Evolutionary conservation across 2,888 invertebrate genomes (phyloP).

Genomic region (Cyclophora albipunctata): DNA sequence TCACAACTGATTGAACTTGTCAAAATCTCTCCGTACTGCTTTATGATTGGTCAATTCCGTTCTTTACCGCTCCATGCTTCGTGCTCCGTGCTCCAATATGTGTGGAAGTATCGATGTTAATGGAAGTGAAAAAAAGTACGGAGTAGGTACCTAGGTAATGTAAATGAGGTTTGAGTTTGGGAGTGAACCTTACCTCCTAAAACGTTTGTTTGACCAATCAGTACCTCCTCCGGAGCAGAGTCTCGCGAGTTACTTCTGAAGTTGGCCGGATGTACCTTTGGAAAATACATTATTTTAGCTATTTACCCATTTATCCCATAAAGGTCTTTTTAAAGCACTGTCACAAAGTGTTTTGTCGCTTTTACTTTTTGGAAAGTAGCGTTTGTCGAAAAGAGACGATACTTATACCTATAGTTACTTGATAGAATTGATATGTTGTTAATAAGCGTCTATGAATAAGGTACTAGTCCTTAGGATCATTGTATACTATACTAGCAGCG

Average conservation of each 20-base stretch:
- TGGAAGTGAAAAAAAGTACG: too few relatives aligned
- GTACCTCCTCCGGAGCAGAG: conserved; percentile 38
- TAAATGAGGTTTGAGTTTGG: not conserved
- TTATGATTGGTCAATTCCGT: too few relatives aligned
- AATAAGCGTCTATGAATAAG: too few relatives aligned
- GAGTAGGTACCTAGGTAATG: too few relatives aligned
- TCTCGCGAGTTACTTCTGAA: conserved; percentile 54
- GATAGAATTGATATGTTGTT: not conserved
- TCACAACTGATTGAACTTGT: too few relatives aligned
- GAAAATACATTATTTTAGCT: not conserved
- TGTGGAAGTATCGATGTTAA: too few relatives aligned
- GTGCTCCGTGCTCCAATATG: too few relatives aligned
- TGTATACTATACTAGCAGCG: not conserved
- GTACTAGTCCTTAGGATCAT: too few relatives aligned
- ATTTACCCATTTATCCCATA: too few relatives aligned
- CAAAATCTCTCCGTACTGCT: too few relatives aligned
- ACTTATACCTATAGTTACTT: not conserved
- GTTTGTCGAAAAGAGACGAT: not conserved
- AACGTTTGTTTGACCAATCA: conserved; percentile 28
- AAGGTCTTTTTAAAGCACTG: not conserved
- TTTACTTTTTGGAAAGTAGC: not conserved
- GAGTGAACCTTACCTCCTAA: conserved; percentile 14
- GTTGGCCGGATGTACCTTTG: conserved; percentile 59
- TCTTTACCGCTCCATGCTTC: too few relatives aligned
- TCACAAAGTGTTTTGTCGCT: not conserved